Base-by-base conservation (phyloP, 2,888 invertebrate species). In the Drosophila anomelani region DNA sequence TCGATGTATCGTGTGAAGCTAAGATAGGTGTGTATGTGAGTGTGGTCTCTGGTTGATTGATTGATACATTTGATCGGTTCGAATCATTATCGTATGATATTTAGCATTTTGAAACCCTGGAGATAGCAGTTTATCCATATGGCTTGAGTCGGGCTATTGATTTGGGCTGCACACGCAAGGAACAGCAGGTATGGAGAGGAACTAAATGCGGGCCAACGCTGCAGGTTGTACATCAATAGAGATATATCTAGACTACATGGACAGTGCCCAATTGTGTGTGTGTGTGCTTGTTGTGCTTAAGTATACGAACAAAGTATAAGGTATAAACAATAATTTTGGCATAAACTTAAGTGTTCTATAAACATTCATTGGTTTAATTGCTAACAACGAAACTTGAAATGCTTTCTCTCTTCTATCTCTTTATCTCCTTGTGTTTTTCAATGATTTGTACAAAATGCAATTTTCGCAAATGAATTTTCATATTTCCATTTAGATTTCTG, bases 61-160 rank as follows among this genome's bases (percentile, higher is more conserved):
- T 51, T 58, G 58, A 58, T 43, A 43, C 43, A 41, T 10, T 49
- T 49, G 49, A 49, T 77, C 62, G 75, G 62, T 63, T 69, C 57
- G 67, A 60, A 41, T 58, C 49, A 43, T 70, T 55, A 66, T 75
- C 75, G 36, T 71, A 41, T 55, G 55, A 72, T 62, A 60, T 67
- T 60, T 73, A 57, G 73, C 71, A 63, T 73, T 73, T 58, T 85
- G 87, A 88, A 85, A 85, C 89, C 85, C 85, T 88, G 75, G 62
- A 88, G 81, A 83, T 78, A 78, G 85, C 80, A 76, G 74, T 82
- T 73, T 60, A 57, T 77, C 49, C 72, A 41, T 64, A 59, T 66
- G 75, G 69, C 57, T 56, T 74, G 59, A 71, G 62, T 74, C 60
- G 39, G 63, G 68, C 76, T 56, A 68, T 71, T 71, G 74, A 47